Evolutionary conservation across 2,797 vertebrate genomes (phyloP).

Genomic region (Nyctalus aviator): DNA sequence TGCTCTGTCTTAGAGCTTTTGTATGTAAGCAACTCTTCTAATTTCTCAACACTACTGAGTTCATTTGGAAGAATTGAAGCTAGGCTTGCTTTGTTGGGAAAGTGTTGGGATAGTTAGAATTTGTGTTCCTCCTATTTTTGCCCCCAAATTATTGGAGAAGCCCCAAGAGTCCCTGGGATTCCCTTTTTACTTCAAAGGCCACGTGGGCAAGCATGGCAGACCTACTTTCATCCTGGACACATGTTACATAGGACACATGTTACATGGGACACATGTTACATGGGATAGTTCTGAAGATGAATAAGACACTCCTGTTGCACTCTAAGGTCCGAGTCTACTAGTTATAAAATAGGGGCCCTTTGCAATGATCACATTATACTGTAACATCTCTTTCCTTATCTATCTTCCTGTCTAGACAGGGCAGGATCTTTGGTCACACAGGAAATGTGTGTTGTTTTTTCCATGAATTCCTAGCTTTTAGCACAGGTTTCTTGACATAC

Average conservation of each 20-base stretch:
- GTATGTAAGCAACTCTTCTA: background rate
- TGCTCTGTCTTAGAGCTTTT: background rate
- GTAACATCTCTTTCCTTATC: background rate
- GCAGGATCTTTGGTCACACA: background rate
- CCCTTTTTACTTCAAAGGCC: background rate
- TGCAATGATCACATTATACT: background rate
- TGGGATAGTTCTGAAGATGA: background rate
- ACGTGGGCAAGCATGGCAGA: background rate
- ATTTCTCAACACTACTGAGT: background rate
- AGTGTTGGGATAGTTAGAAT: background rate
- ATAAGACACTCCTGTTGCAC: background rate
- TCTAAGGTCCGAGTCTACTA: background rate
- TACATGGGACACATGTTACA: background rate
- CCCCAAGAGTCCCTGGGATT: background rate
- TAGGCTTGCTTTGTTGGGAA: background rate
- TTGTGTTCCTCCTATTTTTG: background rate
- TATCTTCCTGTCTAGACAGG: background rate
- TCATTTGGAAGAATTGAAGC: constrained; percentile 11
- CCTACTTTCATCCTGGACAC: background rate
- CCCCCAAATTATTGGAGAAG: background rate
- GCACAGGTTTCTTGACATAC: background rate
- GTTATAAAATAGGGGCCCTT: background rate
- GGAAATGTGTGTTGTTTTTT: background rate
- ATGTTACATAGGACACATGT: background rate
- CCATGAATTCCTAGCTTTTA: background rate